Conservation (phyloP, 37 sponge, comb jelly and placozoan species). For the Eunapius fragilis region DNA sequence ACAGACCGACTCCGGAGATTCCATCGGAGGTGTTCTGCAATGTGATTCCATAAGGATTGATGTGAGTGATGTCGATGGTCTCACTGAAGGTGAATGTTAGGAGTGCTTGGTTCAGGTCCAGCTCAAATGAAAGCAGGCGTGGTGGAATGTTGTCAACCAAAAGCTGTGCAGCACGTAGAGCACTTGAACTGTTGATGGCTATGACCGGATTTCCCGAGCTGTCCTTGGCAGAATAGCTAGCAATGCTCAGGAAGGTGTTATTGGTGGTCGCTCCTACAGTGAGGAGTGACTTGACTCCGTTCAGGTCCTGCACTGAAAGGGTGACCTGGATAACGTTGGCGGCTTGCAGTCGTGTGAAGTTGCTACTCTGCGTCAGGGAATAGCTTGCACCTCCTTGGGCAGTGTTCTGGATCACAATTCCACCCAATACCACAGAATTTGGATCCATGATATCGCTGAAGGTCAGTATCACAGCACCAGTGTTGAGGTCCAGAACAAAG, state of each 20-base stretch:
- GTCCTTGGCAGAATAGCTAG: slow-evolving; percentile 38
- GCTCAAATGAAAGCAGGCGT: slow-evolving; percentile 25
- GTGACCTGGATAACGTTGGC: slow-evolving; percentile 24
- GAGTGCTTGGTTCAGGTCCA: slow-evolving; percentile 78
- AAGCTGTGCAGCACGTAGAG: slow-evolving; percentile 22
- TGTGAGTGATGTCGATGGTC: slow-evolving; percentile 46
- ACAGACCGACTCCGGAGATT: slow-evolving; percentile 24
- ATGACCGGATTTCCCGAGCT: slow-evolving; percentile 62
- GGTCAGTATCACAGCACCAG: slow-evolving; percentile 61
- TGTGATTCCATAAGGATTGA: slow-evolving; percentile 58
- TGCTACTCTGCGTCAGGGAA: slow-evolving; percentile 44
- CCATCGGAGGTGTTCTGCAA: slow-evolving; percentile 53
- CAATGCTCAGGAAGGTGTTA: slow-evolving; percentile 70
- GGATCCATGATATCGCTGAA: slow-evolving; percentile 83
- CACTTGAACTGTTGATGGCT: slow-evolving; percentile 25
- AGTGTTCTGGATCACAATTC: slow-evolving; percentile 66
- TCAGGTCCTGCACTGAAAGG: slow-evolving; percentile 57
- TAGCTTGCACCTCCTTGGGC: slow-evolving; percentile 54
- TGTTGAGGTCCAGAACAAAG: slow-evolving; percentile 68
- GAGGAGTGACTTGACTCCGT: slow-evolving; percentile 75
- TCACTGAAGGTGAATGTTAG: slow-evolving; percentile 74
- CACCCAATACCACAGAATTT: slow-evolving; percentile 51
- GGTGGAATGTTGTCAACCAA: slow-evolving; percentile 53
- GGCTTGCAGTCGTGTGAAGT: slow-evolving; percentile 17
- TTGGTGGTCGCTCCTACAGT: slow-evolving; percentile 52